Percentiles rank a stretch among this genome's conserved stretches.
Evolutionary conservation across 2,113 vertebrate genomes (phyloP).

Genomic region (Cyrtonyx montezumae): DNA sequence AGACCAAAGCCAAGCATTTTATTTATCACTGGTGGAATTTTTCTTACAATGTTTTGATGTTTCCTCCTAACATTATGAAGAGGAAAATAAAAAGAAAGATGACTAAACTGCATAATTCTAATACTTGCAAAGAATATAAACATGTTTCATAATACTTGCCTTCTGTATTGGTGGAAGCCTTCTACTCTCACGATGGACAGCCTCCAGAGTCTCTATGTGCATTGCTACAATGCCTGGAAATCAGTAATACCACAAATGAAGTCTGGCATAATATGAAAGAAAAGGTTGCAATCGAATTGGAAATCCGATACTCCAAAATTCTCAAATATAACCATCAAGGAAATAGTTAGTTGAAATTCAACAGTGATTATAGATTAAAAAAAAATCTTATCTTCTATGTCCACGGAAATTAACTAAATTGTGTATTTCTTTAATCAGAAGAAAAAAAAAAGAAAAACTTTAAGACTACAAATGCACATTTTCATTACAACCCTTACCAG

Average conservation of each 20-base stretch:
- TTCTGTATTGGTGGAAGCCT: conserved; percentile 97
- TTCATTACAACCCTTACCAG: conserved; percentile 81
- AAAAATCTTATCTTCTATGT: background rate
- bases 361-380: background rate
- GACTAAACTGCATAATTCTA: background rate
- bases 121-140: conserved; percentile 36
- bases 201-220: conserved; percentile 96
- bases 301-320: background rate
- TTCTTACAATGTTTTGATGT: conserved; percentile 29
- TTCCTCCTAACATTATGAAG: background rate
- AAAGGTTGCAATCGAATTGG: background rate
- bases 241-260: conserved; percentile 41
- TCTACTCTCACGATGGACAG: conserved; percentile 95
- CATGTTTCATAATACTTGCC: conserved; percentile 78
- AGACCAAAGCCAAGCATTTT: conserved; percentile 54
- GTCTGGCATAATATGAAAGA: background rate
- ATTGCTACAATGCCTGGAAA: conserved; percentile 95
- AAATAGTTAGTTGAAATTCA: background rate
- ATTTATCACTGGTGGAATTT: conserved; percentile 52
- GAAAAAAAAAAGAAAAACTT: background rate
- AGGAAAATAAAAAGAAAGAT: background rate
- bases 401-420: background rate
- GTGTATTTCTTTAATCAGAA: background rate
- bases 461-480: background rate
- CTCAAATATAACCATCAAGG: background rate